A percentile compares a stretch with the other conserved stretches of the same genome.
Evolutionary conservation across 64 coral and sea anemone species (phyloP).

Genomic region (Actinia tenebrosa): DNA sequence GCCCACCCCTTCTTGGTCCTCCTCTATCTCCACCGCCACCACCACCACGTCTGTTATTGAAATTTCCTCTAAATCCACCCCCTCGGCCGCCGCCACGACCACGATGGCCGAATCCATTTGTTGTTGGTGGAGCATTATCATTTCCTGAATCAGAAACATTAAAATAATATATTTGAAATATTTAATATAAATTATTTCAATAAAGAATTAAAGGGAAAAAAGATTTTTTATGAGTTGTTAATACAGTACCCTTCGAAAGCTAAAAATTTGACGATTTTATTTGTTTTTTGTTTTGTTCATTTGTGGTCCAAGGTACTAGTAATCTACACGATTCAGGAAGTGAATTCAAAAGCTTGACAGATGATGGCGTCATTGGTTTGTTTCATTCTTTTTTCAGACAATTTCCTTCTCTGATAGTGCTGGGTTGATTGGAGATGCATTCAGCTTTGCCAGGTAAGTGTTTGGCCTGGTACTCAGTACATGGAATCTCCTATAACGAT

Average conservation of each 20-base stretch:
- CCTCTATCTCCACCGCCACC: conserved; percentile 16
- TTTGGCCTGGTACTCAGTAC: not conserved
- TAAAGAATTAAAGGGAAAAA: too few species aligned
- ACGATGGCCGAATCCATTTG: conserved; percentile 61
- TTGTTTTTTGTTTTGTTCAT: too few species aligned
- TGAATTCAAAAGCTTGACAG: too few species aligned
- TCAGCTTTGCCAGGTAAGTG: conserved; percentile 44
- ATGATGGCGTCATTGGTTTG: not conserved
- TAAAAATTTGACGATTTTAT: too few species aligned
- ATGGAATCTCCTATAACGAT: too few species aligned
- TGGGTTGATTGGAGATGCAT: conserved; percentile 49
- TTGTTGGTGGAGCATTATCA: conserved; percentile 51
- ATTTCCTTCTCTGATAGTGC: conserved; percentile 37
- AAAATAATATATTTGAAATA: too few species aligned
- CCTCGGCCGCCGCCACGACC: conserved; percentile 58
- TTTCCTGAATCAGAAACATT: conserved; percentile 27
- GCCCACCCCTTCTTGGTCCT: conserved; percentile 49
- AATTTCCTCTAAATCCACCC: conserved; percentile 64
- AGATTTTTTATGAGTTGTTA: too few species aligned
- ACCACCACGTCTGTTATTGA: conserved; percentile 52
- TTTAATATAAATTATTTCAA: too few species aligned
- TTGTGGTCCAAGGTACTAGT: too few species aligned
- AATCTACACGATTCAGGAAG: not conserved
- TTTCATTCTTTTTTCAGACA: not conserved
- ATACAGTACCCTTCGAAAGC: too few species aligned